These are phyloP conservation scores for Bombus sibiricus DNA, from an alignment of 1,140 invertebrate species.

Conservation along the genomic window DNA sequence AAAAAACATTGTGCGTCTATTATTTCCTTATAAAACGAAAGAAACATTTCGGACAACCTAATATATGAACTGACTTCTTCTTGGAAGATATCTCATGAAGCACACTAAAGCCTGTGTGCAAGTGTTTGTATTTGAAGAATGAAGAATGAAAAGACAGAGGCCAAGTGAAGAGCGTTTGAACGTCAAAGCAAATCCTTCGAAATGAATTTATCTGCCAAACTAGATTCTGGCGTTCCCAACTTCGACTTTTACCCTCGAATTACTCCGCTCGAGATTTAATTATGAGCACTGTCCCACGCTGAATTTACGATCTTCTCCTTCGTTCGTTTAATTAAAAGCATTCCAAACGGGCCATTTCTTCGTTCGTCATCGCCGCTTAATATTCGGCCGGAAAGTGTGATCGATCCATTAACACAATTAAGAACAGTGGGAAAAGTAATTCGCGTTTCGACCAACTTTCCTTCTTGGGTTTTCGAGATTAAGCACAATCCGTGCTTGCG, in stretches of 20 bases:
- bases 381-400: conserved; percentile 16
- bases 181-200: neutral
- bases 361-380: conserved; percentile 5
- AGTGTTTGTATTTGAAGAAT: neutral
- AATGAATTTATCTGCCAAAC: conserved; percentile 19
- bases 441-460: neutral
- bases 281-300: conserved; percentile 10
- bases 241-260: neutral
- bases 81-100: too few relatives aligned
- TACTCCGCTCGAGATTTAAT: conserved; percentile 18
- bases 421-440: neutral
- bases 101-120: neutral
- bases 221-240: neutral
- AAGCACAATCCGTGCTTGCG: neutral
- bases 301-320: conserved; percentile 8
- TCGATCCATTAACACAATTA: conserved; percentile 35
- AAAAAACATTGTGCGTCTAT: too few relatives aligned
- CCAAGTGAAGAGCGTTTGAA: neutral
- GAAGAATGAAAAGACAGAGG: neutral
- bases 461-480: neutral
- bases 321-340: conserved; percentile 43
- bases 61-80: too few relatives aligned
- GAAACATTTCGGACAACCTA: too few relatives aligned
- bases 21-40: too few relatives aligned
- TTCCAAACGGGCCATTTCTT: neutral